Percentiles rank a stretch among this genome's conserved stretches.
Conservation (phyloP, 53 echinoderm and acorn worm genomes). For the Astropecten irregularis region DNA sequence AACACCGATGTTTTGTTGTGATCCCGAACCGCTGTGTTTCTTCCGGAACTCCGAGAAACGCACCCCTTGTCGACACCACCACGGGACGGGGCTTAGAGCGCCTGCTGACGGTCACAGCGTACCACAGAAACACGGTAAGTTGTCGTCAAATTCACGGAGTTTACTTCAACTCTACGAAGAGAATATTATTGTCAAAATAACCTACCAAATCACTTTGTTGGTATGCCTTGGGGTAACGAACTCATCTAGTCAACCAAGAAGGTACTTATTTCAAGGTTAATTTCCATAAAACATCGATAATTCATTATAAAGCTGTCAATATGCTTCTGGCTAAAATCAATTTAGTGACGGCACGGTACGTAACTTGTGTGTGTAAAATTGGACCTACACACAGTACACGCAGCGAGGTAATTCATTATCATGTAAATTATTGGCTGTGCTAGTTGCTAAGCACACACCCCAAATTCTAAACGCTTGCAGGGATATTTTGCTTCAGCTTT, state of each 20-base stretch:
- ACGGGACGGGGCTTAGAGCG: background rate
- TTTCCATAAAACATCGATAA: conserved; percentile 18
- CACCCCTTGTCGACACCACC: background rate
- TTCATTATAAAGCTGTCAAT: background rate
- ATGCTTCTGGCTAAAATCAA: background rate
- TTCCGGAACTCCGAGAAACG: background rate
- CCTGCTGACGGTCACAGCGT: background rate
- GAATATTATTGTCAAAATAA: too few relatives aligned
- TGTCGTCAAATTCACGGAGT: background rate
- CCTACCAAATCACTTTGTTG: too few relatives aligned
- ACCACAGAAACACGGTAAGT: background rate
- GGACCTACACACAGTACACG: too few relatives aligned
- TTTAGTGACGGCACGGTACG: background rate
- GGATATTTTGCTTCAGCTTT: too few relatives aligned
- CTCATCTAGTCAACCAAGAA: too few relatives aligned
- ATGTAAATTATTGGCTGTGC: background rate
- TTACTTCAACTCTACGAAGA: too few relatives aligned
- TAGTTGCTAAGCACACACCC: background rate
- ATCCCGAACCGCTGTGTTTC: too few relatives aligned
- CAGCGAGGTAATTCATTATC: background rate
- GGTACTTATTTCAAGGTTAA: background rate
- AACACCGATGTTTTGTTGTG: too few relatives aligned
- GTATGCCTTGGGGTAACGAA: too few relatives aligned
- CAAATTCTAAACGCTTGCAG: too few relatives aligned
- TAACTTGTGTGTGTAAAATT: too few relatives aligned